Conservation (phyloP, 2,113 vertebrate species). For the Scomber japonicus region DNA sequence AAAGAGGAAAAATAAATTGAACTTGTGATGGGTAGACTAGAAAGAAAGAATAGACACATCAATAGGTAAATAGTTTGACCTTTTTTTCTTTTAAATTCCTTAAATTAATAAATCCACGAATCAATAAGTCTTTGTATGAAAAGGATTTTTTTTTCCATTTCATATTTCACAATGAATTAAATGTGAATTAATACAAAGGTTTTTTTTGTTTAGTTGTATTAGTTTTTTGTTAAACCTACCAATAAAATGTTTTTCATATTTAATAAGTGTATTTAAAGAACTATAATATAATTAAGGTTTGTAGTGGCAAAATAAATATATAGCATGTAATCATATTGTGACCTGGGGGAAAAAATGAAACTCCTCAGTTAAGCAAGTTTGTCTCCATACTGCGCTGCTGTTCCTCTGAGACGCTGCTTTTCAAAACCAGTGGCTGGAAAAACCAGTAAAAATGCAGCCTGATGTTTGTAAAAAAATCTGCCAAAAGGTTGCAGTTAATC, state of each 20-base stretch:
- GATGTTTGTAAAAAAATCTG: slow-evolving; percentile 7
- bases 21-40: no score
- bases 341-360: not conserved
- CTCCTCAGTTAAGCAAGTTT: slow-evolving; percentile 7
- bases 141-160: not conserved
- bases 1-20: not conserved
- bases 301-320: not conserved
- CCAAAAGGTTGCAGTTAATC: slow-evolving; percentile 18
- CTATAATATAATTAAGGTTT: not conserved
- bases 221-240: not conserved
- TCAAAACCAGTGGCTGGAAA: not conserved
- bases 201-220: not conserved
- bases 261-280: not conserved
- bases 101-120: no score
- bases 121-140: not conserved
- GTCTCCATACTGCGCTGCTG: not conserved
- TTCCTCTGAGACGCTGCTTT: not conserved
- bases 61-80: no score
- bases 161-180: not conserved
- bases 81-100: no score
- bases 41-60: no score
- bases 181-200: not conserved
- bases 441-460: not conserved
- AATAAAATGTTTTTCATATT: not conserved
- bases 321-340: not conserved